Percentiles rank a stretch among this genome's conserved stretches.
Conservation (phyloP, 2,888 invertebrate genomes). For the Drosophila hamatofila region DNA sequence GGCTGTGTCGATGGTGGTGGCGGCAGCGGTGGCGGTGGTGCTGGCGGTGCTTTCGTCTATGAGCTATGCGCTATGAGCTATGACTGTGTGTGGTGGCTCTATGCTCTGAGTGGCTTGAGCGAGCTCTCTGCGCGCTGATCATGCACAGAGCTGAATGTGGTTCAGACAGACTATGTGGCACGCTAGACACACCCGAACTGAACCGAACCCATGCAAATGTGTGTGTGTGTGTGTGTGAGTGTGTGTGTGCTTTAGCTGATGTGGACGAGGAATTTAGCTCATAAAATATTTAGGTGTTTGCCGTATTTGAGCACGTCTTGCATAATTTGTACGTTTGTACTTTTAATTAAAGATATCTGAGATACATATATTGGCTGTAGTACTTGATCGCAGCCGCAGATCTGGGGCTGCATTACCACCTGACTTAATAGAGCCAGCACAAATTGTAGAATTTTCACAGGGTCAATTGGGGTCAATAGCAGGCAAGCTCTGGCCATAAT, state of each 20-base stretch:
- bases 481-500: constrained; percentile 28
- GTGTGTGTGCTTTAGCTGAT: constrained; percentile 6
- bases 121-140: constrained; percentile 57
- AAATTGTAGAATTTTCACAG: constrained; percentile 11
- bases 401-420: constrained; percentile 38
- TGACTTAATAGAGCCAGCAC: constrained; percentile 25
- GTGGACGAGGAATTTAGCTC: constrained; percentile 61
- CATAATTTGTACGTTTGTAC: constrained; percentile 77
- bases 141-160: constrained; percentile 54
- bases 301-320: constrained; percentile 79
- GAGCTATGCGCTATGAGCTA: constrained; percentile 17
- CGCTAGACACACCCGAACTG: constrained; percentile 53
- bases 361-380: constrained; percentile 41
- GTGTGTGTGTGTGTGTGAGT: constrained; percentile 14
- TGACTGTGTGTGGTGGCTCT: constrained; percentile 7
- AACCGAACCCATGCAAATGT: constrained; percentile 18
- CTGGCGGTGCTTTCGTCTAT: constrained; percentile 1
- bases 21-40: not conserved
- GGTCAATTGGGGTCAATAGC: constrained; percentile 38
- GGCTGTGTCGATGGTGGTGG: constrained; percentile 8
- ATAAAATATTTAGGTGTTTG: constrained; percentile 80
- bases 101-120: constrained; percentile 39
- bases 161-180: constrained; percentile 46
- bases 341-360: constrained; percentile 77
- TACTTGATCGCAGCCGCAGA: constrained; percentile 15